Evolutionary conservation across 2,113 vertebrate species (phyloP), one percentile per base, ranked within the genome.

Genomic region (Clinocottus analis): DNA sequence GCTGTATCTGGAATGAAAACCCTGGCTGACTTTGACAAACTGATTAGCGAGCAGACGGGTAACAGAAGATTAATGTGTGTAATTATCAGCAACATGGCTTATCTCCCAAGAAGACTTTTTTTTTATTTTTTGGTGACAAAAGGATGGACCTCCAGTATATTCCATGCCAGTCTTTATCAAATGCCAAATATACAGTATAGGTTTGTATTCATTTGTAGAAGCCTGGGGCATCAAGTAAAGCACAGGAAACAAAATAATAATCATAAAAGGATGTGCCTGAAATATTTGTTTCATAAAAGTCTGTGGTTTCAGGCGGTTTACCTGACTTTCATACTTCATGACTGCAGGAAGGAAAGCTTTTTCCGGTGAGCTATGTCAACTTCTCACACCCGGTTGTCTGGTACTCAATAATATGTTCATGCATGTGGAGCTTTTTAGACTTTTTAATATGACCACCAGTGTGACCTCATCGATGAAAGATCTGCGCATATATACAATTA

Each of bases 1-100:
- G 80, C 84, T 87, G 71, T 73, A 85, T 85, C 84, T 80, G 86
- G 77, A 84, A 72, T 45, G 45, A 77, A 82, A 87, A 88, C 80
- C 87, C 90, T 92, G 92, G 86, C 87, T 89, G 90, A 92, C 91
- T 93, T 90, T 93, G 90, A 93, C 90, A 88, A 94, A 94, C 81
- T 85, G 88, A 94, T 92, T 90, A 92, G 87, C 68, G 88, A 92
- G 70, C 89, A 90, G 90, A 87, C 63, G 27, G 79, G 81, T 85
- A 92, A 91, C 86, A 90, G 70, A 72, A 90, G 91, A 94, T 93
- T 91, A 93, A 93, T 94, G 90, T 91, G 77, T 89, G 77, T 92
- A 93, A 92, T 93, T 92, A 92, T 89, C 84, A 84, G 83, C 86
- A 83, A 73, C 64, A 69, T 64, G 79, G 84, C 83, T 86, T 80